Evolutionary conservation across 2,113 vertebrate species (phyloP).

Genomic region (Labeo rohita): DNA sequence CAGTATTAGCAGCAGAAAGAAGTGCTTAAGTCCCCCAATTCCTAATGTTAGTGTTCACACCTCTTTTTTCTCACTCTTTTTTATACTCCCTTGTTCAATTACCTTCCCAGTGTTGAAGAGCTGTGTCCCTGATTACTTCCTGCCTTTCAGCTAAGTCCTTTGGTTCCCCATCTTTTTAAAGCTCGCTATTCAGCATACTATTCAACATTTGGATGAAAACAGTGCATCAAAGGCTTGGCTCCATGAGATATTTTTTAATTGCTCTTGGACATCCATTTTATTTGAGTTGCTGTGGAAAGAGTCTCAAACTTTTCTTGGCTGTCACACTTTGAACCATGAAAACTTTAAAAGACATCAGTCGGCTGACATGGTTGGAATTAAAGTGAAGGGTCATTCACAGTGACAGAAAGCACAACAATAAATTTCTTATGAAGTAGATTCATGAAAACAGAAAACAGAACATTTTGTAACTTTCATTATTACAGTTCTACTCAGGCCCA

Average conservation of each 20-base stretch:
- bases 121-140: background rate
- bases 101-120: slow-evolving; percentile 28
- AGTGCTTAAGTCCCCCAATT: background rate
- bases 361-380: slow-evolving; percentile 27
- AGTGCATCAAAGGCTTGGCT: slow-evolving; percentile 34
- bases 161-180: background rate
- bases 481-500: background rate
- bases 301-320: slow-evolving; percentile 15
- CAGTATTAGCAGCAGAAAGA: slow-evolving; percentile 9
- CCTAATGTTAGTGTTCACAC: background rate
- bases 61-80: slow-evolving; percentile 14
- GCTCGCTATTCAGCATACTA: background rate
- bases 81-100: slow-evolving; percentile 33
- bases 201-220: background rate
- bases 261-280: slow-evolving; percentile 39
- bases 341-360: slow-evolving; percentile 14
- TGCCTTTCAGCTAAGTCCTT: background rate
- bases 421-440: background rate
- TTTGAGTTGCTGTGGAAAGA: slow-evolving; percentile 9
- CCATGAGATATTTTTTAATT: slow-evolving; percentile 28
- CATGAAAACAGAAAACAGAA: background rate
- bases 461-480: background rate
- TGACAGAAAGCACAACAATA: slow-evolving; percentile 20
- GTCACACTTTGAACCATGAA: slow-evolving; percentile 17
- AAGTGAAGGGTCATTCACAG: slow-evolving; percentile 43